Evolutionary conservation across 2,888 invertebrate species (phyloP).

Genomic region (Leptura quadrifasciata): DNA sequence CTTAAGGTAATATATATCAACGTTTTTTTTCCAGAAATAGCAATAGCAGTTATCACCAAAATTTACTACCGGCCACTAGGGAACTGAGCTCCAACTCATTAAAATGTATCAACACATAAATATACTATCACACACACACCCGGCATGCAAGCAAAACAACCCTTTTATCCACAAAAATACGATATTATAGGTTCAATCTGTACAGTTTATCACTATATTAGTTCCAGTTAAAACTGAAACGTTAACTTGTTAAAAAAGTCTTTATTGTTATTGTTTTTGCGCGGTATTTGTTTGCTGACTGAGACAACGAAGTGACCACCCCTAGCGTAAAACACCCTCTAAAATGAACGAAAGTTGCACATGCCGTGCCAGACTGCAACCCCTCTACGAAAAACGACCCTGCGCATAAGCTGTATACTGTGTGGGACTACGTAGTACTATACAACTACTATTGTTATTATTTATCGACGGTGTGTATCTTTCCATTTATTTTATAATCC

Average conservation of each 20-base stretch:
- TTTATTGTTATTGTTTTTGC: slow-evolving; percentile 5
- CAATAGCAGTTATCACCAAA: slow-evolving; percentile 56
- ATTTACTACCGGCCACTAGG: slow-evolving; percentile 58
- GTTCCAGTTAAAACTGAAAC: not conserved
- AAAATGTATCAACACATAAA: slow-evolving; percentile 66
- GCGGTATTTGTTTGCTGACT: slow-evolving; percentile 16
- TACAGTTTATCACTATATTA: not conserved
- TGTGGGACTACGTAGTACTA: slow-evolving; percentile 32
- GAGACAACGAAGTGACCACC: slow-evolving; percentile 36
- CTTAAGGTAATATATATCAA: slow-evolving; percentile 8
- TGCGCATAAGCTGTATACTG: slow-evolving; percentile 49
- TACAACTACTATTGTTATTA: slow-evolving; percentile 33
- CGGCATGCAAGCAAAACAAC: slow-evolving; percentile 47
- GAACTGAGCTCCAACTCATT: slow-evolving; percentile 58
- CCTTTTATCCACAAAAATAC: slow-evolving; percentile 52
- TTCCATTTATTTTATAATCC: slow-evolving; percentile 22
- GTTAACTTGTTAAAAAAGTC: slow-evolving; percentile 4
- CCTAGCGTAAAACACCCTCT: slow-evolving; percentile 52
- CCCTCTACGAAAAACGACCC: slow-evolving; percentile 48
- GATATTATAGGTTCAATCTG: slow-evolving; percentile 40
- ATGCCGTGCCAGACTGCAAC: slow-evolving; percentile 54
- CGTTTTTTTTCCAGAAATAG: slow-evolving; percentile 30
- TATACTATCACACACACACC: slow-evolving; percentile 55
- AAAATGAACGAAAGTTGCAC: slow-evolving; percentile 48
- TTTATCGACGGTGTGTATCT: slow-evolving; percentile 37